Base-by-base conservation (phyloP, 2,888 invertebrate genomes). In the Willowsia nigromaculata region DNA sequence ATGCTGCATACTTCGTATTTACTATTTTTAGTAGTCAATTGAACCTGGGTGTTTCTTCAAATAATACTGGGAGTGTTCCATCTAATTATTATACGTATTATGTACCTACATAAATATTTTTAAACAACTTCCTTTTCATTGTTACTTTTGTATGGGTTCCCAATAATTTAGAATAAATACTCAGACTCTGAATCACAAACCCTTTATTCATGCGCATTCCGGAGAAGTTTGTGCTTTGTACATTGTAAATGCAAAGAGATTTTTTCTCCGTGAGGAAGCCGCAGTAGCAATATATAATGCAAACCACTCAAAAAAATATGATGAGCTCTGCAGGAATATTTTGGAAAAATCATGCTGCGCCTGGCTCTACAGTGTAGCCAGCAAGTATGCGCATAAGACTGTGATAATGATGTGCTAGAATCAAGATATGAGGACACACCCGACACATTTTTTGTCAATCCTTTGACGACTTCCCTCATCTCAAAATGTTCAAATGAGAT, bases 361-460 rank as follows among this genome's bases (percentile, higher is more conserved):
- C 53, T 56, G 56, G 33, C 37, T 82, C 40, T 43, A 13, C 13
- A 43, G 25, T 18, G 47, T 40, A 65, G 15, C 9, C n/a, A 27
- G 15, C 13, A 80, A 40, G 59, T 37, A 30, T 53, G 33, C 25
- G n/a, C 13, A 59, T 62, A 59, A 43, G 43, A 62, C 18, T 59
- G 62, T 56, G 62, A 62, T 59, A 81, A 81, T 81, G 59, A 81
- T 27, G 59, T 81, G 81, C 25, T 11, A 81, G 81, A 18, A 83
- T 68, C 33, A 68, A 68, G 50, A 83, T 83, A 50, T 25, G n/a
- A 30, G 47, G 68, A 83, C 65, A 83, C 82, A 22, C 82, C 65
- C 82, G 47, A 65, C 22, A 37, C 43, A 83, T 83, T 83, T 62
- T 65, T 83, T 83, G 65, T 83, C 82, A 68, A 65, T 43, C n/a